Conservation (phyloP, 2,797 vertebrate species). For the Malurus leucopterus region DNA sequence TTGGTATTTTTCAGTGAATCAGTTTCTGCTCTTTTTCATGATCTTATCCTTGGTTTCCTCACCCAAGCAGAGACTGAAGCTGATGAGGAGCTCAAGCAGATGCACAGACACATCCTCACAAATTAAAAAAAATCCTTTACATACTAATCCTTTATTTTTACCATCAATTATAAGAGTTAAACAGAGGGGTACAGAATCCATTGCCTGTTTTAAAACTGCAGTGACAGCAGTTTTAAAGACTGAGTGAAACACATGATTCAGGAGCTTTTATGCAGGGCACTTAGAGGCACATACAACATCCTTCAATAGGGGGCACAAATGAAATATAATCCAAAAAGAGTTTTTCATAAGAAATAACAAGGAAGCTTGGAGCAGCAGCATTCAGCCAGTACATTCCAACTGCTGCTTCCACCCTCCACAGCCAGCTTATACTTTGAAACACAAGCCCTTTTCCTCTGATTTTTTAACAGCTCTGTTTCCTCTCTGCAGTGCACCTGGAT, state of each 20-base stretch:
- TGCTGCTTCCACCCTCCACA: not conserved
- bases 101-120: not conserved
- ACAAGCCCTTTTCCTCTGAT: not conserved
- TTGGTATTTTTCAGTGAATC: not conserved
- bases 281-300: not conserved
- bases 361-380: not conserved
- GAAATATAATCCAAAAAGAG: constrained; percentile 23
- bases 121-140: not conserved
- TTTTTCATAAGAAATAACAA: not conserved
- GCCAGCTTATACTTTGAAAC: not conserved
- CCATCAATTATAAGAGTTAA: not conserved
- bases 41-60: not conserved
- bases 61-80: not conserved
- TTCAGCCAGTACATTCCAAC: not conserved
- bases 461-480: constrained; percentile 23
- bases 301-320: constrained; percentile 38
- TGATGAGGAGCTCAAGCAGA: not conserved
- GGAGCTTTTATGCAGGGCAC: not conserved
- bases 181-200: not conserved
- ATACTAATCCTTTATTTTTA: constrained; percentile 14
- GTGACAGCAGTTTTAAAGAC: not conserved
- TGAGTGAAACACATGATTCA: not conserved
- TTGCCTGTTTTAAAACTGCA: not conserved
- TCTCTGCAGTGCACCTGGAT: not conserved
- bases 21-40: not conserved